Base-by-base conservation (phyloP, 1,140 invertebrate genomes). In the Calliopsis andreniformis region DNA sequence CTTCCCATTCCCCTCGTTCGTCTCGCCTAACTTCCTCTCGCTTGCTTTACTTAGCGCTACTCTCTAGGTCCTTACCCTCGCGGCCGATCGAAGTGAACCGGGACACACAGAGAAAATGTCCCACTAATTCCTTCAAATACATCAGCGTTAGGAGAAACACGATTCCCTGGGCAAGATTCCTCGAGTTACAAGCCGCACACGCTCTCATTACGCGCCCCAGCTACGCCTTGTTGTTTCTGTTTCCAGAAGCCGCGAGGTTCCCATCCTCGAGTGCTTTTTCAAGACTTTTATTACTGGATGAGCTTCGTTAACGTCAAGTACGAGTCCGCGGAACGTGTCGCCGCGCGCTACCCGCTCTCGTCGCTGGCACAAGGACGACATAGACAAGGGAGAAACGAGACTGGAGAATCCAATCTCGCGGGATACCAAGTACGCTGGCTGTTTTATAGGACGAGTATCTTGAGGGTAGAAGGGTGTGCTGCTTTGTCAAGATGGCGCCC, bases 61-160 rank as follows among this genome's bases (percentile, higher is more conserved):
- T 70, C 83, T 77, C n/a, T n/a, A n/a, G 58, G 78, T 85, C 10
- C 55, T 79, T 70, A 81, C 42, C 66, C 70, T 47, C 30, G 39
- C 20, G 51, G 18, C 64, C 14, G 20, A 49, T 42, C 20, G 43
- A 32, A 32, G 72, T 35, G 84, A 84, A 85, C 71, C 79, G 53
- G 69, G 39, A 81, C 70, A 79, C 69, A 79, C 73, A 16, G 64
- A 32, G 66, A 76, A 85, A 86, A 85, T 86, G 66, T 82, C 63
- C 45, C 72, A 76, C 79, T 88, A 89, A 89, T 89, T 87, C 14
- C 83, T 77, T 79, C 68, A 73, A 85, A 82, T 87, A 78, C 76
- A 84, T 66, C 0, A 55, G 51, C 64, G 8, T 10, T 6, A 62
- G 30, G 32, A 43, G 64, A 75, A 30, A 86, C 83, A 49, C 68